Base-by-base conservation (phyloP, 2,888 invertebrate species). In the Tortricodes alternella region DNA sequence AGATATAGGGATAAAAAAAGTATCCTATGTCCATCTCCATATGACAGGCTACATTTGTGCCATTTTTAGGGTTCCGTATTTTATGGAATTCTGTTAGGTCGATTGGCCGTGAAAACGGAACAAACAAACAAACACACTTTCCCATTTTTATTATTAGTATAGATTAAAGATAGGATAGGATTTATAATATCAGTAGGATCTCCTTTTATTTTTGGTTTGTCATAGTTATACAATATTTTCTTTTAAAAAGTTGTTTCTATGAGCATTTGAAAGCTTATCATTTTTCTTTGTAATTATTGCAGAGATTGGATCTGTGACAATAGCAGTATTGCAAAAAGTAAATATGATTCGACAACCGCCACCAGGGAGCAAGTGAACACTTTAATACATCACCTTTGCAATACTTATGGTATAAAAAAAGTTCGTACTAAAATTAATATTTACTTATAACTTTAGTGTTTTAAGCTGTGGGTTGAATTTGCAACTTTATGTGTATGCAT, bases 271-370 rank as follows among this genome's bases (percentile, higher is more conserved):
- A n/a, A n/a, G n/a, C n/a, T n/a, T n/a, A n/a, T n/a, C n/a, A n/a
- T n/a, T n/a, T n/a, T 50, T 23, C 39, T 13, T 32, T 53, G 18
- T 29, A 19, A 15, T 37, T 57, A 39, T 85, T 87, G 13, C 77
- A 95, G 94, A 63, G 91, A 92, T 48, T 98, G 97, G 95, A 83
- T 98, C 53, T 85, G 89, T 49, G 93, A 93, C 62, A 95, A 97
- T 74, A 92, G 93, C 62, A 85, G 86, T 15, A 88, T 91, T 65
- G 97, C 96, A 0, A 92, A 93, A 67, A 83, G 92, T 62, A 93
- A 95, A 84, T 85, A 93, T 74, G 91, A 93, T 74, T 91, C 93
- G 48, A 92, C 94, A 68, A 79, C 91, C 75, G 93, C 95, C 37
- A 90, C 95, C 3, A 92, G 95, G 65, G 93, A 94, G 43, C 97